Base-by-base conservation (phyloP, 2,113 vertebrate genomes). In the Aptenodytes patagonicus region DNA sequence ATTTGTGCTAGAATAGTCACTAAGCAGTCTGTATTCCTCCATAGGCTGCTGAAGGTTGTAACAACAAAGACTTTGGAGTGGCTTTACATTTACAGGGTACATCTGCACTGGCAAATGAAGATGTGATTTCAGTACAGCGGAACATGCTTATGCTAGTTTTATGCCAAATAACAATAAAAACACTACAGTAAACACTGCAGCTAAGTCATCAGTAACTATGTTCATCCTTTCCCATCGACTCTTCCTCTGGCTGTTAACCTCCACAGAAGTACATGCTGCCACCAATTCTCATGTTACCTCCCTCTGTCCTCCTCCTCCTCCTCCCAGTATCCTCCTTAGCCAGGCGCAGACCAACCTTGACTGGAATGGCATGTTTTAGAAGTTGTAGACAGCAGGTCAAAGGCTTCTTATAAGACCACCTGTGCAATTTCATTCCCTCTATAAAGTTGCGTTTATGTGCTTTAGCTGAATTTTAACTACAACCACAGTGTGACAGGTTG, bases 391-490 rank as follows among this genome's bases (percentile, higher is more conserved):
- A 77, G 51, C 2, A 1, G 46, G 68, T 83, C 32, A 81, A 84
- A 94, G 24, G 38, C n/a, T 81, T 91, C 42, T 77, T 87, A 81
- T 7, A 87, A 38, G 61, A 87, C 20, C 17, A 71, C 26, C 60
- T 68, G 16, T 64, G 57, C 64, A 47, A 38, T 55, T 90, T 72
- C 66, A 54, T 77, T 80, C n/a, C 77, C 47, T 62, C 68, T 34
- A 28, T 86, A 36, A 95, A 92, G n/a, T 17, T 19, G 11, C 44
- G 42, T 55, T 83, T 81, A 79, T 80, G 75, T 65, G 86, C 64
- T 87, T 90, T 61, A 92, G 64, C 71, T 73, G 88, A 93, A 86
- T 89, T 85, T 95, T 94, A 95, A 83, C 76, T 57, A 70, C 34
- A 81, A 86, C 38, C 64, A 78, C 52, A 55, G 32, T 34, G n/a